Evolutionary conservation across 2,797 vertebrate genomes (phyloP).

Genomic region (Spinus pinus): DNA sequence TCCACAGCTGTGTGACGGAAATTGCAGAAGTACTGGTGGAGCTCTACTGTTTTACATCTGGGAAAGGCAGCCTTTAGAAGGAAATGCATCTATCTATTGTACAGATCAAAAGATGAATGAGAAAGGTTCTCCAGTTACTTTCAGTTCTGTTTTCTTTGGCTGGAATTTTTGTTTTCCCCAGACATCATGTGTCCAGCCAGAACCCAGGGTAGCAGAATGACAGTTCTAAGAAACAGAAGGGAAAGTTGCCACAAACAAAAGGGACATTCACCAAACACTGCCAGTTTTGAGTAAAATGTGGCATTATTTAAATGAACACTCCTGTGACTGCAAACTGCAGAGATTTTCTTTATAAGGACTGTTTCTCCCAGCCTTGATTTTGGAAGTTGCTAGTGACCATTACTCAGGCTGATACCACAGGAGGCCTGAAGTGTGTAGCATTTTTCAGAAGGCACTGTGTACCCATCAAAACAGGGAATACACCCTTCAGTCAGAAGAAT

Average conservation of each 20-base stretch:
- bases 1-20: background rate
- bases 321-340: background rate
- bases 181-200: background rate
- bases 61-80: background rate
- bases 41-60: background rate
- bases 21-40: background rate
- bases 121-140: background rate
- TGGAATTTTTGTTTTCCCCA: background rate
- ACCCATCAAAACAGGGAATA: background rate
- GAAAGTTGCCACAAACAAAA: slow-evolving; percentile 12
- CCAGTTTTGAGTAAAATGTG: slow-evolving; percentile 2
- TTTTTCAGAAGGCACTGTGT: background rate
- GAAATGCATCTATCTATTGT: background rate
- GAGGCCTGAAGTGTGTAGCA: background rate
- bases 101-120: background rate
- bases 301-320: background rate
- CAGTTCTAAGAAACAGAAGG: slow-evolving; percentile 42
- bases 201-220: background rate
- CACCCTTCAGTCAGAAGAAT: background rate
- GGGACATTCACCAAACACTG: background rate
- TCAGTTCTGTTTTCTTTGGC: slow-evolving; percentile 41
- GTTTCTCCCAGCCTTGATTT: background rate
- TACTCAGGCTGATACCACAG: background rate
- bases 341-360: background rate
- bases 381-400: background rate